Base-by-base conservation (phyloP, 1,140 invertebrate species). In the Heliconius eleuchia region DNA sequence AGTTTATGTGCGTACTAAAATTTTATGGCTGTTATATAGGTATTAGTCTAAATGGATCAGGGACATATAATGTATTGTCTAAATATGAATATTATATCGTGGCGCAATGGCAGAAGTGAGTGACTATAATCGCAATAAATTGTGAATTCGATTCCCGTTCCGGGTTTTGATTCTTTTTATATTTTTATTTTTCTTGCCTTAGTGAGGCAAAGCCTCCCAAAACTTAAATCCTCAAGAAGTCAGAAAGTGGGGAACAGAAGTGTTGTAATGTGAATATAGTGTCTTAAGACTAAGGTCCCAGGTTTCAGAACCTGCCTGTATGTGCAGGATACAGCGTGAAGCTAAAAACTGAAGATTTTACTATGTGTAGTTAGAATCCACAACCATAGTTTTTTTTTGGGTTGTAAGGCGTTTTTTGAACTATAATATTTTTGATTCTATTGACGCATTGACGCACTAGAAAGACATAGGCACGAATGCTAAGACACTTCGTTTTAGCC, bases 1-100 rank as follows among this genome's bases (percentile, higher is more conserved):
- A 66, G 9, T 66, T 66, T 66, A 66, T 30, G 23, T 66, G 60
- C 60, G 60, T 66, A 66, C 27, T 66, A 27, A 66, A 66, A 66
- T 66, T 66, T 66, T 66, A 66, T 66, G 60, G 27, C 9, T 9
- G 23, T 30, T 66, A 66, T 30, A 66, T 66, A 66, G 60, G 60
- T 66, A 66, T 66, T 66, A 60, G 19, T 11, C 19, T n/a, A 16
- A 66, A 11, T 66, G 23, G 23, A 66, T 66, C 27, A 16, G 9
- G 27, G 60, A 13, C 23, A 60, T 66, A 66, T 66, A 16, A 13
- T 66, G 11, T 66, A 5, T 66, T 9, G 9, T 6, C 2, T 66
- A 66, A 66, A 66, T 13, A 66, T 66, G n/a, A 60, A 23, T 60
- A 23, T 23, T 60, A 3, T 1, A 1, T 60, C 0, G 9, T 60